Conservation (phyloP, 1,140 invertebrate genomes). For the Cephus cinctus region DNA sequence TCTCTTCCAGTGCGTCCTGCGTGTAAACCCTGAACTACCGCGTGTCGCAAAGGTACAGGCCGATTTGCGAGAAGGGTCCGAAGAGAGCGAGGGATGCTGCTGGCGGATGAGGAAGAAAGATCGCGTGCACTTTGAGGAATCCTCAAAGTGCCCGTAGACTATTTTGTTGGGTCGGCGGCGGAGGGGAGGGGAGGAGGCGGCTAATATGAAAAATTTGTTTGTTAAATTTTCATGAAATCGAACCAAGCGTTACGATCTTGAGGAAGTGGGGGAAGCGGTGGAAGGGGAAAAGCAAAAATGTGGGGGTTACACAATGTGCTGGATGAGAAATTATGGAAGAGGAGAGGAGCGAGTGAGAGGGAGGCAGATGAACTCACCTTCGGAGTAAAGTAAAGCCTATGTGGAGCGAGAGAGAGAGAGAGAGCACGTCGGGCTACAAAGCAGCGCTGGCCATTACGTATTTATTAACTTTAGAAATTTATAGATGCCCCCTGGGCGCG, state of each 20-base stretch:
- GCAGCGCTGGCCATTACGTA: conserved; percentile 55
- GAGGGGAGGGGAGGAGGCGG: conserved; percentile 12
- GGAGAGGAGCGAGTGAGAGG: neutral
- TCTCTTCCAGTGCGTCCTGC: no score
- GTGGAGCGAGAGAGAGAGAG: conserved; percentile 16
- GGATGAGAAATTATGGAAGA: no score
- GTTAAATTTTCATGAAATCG: conserved; percentile 33
- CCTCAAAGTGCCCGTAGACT: no score
- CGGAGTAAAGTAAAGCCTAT: no score
- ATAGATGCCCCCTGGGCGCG: conserved; percentile 55
- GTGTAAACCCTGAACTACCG: no score
- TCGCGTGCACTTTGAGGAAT: no score
- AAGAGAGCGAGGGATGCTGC: no score
- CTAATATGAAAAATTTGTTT: conserved; percentile 27
- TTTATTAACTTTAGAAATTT: conserved; percentile 59
- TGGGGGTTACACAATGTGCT: no score
- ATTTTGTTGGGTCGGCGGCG: conserved; percentile 8
- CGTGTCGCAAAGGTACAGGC: no score
- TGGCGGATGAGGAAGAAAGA: no score
- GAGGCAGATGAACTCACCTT: neutral
- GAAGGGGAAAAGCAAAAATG: conserved; percentile 3
- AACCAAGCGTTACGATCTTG: conserved; percentile 22
- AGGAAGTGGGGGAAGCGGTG: neutral
- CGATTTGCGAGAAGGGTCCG: no score
- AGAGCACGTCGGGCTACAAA: conserved; percentile 41